These are phyloP conservation scores for Promerops cafer DNA, from an alignment of 2,113 vertebrate genomes.

Conservation along the genomic window DNA sequence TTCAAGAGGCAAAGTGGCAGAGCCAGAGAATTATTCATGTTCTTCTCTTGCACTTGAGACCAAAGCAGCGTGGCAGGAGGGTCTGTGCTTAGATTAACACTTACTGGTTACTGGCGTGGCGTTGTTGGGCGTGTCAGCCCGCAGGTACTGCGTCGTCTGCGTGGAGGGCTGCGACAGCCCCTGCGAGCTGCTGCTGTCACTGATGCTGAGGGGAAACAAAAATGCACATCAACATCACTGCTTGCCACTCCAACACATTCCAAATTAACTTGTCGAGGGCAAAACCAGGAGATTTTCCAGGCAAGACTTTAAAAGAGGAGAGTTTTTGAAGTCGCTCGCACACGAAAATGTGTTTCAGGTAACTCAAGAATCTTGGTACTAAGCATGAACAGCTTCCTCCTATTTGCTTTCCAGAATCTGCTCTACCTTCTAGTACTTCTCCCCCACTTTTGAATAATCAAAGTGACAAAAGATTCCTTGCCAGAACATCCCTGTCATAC, in stretches of 20 bases:
- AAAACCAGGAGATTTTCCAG: background rate
- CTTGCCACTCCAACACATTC: background rate
- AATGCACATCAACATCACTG: background rate
- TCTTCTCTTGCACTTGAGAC: background rate
- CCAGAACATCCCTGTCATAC: background rate
- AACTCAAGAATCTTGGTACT: background rate
- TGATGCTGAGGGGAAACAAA: constrained; percentile 76
- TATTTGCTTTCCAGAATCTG: background rate
- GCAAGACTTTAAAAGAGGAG: background rate
- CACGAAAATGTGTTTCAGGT: background rate
- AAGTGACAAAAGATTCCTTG: background rate
- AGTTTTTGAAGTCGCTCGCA: background rate
- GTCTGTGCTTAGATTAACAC: constrained; percentile 67
- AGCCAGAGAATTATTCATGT: background rate
- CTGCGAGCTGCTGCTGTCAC: constrained; percentile 95
- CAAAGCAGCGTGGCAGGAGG: too few species aligned
- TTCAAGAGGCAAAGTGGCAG: background rate
- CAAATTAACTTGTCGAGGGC: background rate
- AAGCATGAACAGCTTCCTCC: background rate
- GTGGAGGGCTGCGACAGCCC: constrained; percentile 96
- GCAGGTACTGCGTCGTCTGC: constrained; percentile 96
- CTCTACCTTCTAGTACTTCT: background rate
- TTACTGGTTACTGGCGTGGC: constrained; percentile 96
- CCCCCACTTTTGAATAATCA: background rate
- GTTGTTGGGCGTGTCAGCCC: constrained; percentile 97